A percentile compares a stretch with the other conserved stretches of the same genome.
Evolutionary conservation across 2,113 vertebrate genomes (phyloP).

Genomic region (Nyctereutes procyonoides): DNA sequence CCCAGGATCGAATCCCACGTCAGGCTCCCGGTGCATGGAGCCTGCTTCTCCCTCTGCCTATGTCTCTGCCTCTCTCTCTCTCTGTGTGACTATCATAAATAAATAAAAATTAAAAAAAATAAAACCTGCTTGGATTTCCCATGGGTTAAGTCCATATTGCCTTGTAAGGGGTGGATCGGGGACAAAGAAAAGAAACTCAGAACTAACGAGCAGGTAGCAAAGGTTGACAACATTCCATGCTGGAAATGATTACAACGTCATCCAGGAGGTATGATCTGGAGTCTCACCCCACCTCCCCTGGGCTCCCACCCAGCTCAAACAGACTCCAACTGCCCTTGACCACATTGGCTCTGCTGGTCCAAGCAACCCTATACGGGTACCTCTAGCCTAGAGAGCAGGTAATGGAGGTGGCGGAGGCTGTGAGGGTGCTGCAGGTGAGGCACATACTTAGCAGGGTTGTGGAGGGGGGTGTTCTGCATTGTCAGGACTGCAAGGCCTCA

Average conservation of each 20-base stretch:
- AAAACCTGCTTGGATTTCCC: background rate
- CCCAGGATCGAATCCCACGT: no score
- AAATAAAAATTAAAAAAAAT: no score
- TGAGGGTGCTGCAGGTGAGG: background rate
- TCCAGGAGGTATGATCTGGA: background rate
- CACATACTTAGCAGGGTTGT: background rate
- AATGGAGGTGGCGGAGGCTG: background rate
- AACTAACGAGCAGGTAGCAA: background rate
- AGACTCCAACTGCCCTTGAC: background rate
- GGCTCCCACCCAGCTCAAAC: background rate
- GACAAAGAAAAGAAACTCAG: background rate
- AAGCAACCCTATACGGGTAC: background rate
- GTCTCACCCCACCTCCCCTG: background rate
- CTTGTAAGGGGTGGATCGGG: background rate
- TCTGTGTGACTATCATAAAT: no score
- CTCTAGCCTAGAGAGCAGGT: background rate
- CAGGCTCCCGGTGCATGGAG: no score
- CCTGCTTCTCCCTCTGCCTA: no score
- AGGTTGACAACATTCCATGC: background rate
- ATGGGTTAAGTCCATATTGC: background rate
- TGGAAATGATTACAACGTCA: slow-evolving; percentile 10
- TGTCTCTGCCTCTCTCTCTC: no score
- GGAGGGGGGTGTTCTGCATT: background rate
- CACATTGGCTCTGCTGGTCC: background rate
- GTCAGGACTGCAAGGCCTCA: background rate